Base-by-base conservation (phyloP, 2,888 invertebrate species). In the Thera britannica region DNA sequence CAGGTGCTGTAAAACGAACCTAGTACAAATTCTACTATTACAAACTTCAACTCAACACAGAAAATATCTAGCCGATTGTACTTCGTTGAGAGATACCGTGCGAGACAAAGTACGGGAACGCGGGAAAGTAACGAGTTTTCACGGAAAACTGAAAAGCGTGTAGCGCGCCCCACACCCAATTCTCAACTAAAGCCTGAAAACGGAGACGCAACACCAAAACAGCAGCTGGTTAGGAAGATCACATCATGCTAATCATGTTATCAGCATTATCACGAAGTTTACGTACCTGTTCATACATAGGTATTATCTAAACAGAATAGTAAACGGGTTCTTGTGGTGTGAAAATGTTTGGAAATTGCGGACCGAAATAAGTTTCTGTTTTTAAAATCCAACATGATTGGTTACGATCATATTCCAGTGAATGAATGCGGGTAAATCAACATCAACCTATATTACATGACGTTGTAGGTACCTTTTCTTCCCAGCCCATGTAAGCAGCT, bases 131-230 rank as follows among this genome's bases (percentile, higher is more conserved):
- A 70, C 8, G 74, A 69, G 65, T 75, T 80, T 82, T 74, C 77
- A 57, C 69, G 61, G 67, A 72, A 72, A 70, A 61, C 58, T 68
- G 79, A 75, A 79, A 82, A 79, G 73, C 88, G 88, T 86, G 80
- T 77, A 68, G 74, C 82, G 52, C 83, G 80, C 67, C 73, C 81
- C 78, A 64, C 83, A 82, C 57, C 65, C 80, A 72, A 68, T 70
- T 67, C 68, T 67, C 72, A 75, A 89, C 89, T 89, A 84, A 82
- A 82, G 75, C 78, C 84, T 85, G 86, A 88, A 87, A 86, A 80
- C 73, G 65, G 67, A 73, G 75, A 73, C 65, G 63, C 56, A 62
- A 62, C 49, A 62, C 60, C 68, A 69, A 73, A 72, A 65, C 66
- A 65, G 61, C 63, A 68, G 61, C 65, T 70, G 52, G 66, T 73